A percentile compares a stretch with the other conserved stretches of the same genome.
Conservation (phyloP, 1,140 invertebrate species). For the Bombus pascuorum region DNA sequence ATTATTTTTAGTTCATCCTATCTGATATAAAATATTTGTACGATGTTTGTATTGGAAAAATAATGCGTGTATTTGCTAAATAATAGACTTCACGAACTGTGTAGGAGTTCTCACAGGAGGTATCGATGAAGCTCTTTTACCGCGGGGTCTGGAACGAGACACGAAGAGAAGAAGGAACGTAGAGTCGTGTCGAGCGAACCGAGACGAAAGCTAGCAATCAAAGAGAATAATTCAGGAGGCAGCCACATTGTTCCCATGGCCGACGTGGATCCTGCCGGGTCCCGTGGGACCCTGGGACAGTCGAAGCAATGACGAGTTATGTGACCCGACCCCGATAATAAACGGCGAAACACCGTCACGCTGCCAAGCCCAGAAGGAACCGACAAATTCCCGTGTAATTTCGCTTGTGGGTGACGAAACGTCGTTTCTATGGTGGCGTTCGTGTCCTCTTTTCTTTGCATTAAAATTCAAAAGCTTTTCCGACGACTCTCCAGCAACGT, state of each 20-base stretch:
- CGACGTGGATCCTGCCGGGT: slow-evolving; percentile 55
- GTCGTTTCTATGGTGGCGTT: background rate
- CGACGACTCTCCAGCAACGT: no score
- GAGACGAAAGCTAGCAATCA: slow-evolving; percentile 80
- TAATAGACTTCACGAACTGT: background rate
- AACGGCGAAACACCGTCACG: slow-evolving; percentile 65
- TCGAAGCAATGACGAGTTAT: slow-evolving; percentile 54
- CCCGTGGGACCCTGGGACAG: slow-evolving; percentile 66
- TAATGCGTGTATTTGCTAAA: background rate
- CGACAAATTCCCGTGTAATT: slow-evolving; percentile 52
- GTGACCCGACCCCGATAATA: slow-evolving; percentile 63
- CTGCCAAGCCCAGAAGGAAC: slow-evolving; percentile 39
- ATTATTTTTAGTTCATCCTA: no score
- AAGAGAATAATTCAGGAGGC: slow-evolving; percentile 81
- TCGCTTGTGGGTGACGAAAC: slow-evolving; percentile 36
- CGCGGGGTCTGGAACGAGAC: slow-evolving; percentile 44
- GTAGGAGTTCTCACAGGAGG: background rate
- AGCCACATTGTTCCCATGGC: slow-evolving; percentile 74
- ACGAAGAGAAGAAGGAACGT: background rate
- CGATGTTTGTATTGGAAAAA: background rate
- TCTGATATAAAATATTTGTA: background rate
- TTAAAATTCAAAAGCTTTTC: no score
- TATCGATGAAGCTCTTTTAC: slow-evolving; percentile 60
- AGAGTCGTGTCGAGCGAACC: slow-evolving; percentile 63
- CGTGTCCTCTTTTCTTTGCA: no score